phyloP scores from a whole-genome alignment of 2,888 invertebrate genomes.

The Phortica okadai region DNA sequence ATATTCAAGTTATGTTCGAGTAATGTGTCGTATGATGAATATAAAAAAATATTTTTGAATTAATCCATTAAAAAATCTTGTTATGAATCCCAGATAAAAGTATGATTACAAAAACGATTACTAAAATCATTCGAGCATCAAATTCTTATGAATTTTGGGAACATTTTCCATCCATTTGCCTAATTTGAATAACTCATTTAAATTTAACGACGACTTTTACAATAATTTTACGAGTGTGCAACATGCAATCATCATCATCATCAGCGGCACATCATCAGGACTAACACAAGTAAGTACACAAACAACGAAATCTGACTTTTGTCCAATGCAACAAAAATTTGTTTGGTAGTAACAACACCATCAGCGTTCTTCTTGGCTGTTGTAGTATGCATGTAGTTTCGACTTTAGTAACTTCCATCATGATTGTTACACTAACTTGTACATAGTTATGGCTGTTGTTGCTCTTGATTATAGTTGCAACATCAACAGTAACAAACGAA shows the following conservation, averaged over 20 bases:
- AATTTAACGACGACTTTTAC: neutral
- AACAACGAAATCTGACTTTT: neutral
- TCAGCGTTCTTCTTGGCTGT: neutral
- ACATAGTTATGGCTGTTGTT: slow-evolving; percentile 6
- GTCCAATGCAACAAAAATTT: neutral
- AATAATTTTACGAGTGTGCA: slow-evolving; percentile 14
- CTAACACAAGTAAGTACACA: neutral
- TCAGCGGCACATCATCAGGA: neutral
- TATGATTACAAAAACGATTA: too few relatives aligned
- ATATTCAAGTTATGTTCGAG: too few relatives aligned
- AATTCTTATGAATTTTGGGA: too few relatives aligned
- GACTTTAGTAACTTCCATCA: slow-evolving; percentile 18
- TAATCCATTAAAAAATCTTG: too few relatives aligned
- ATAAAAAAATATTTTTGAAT: too few relatives aligned
- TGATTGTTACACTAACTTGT: neutral
- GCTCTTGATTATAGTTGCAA: slow-evolving; percentile 6
- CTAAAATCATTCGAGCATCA: too few relatives aligned
- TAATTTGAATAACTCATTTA: too few relatives aligned
- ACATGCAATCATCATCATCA: slow-evolving; percentile 7
- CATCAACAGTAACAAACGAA: too few relatives aligned
- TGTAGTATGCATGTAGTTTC: neutral
- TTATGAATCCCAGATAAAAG: too few relatives aligned
- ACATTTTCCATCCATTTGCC: too few relatives aligned
- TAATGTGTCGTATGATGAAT: too few relatives aligned
- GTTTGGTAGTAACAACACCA: neutral